phyloP scores from a whole-genome alignment of 1,140 invertebrate genomes.

The Palaemon carinicauda region DNA sequence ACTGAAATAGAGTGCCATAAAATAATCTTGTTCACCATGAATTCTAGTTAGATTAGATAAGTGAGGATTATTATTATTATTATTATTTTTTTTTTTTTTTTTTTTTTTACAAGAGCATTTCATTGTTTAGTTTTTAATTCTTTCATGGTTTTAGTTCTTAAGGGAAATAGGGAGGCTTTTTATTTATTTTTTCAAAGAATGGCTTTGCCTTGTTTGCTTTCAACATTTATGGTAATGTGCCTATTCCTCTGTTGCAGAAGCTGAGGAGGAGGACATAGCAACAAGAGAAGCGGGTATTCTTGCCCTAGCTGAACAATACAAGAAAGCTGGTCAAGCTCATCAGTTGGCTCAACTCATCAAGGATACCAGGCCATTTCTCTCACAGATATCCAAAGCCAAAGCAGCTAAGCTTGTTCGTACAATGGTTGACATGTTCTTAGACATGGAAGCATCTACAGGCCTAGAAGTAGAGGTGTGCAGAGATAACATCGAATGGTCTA shows the following conservation, averaged over 20 bases:
- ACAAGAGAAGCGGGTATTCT: conserved; percentile 90
- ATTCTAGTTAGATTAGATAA: too few species aligned
- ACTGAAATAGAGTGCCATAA: too few species aligned
- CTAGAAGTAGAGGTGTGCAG: conserved; percentile 80
- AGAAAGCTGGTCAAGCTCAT: conserved; percentile 91
- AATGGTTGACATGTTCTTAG: conserved; percentile 96
- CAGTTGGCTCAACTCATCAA: conserved; percentile 93
- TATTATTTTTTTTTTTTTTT: too few species aligned
- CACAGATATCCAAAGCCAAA: conserved; percentile 96
- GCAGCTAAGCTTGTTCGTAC: conserved; percentile 97
- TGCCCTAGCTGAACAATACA: conserved; percentile 87
- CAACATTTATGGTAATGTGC: too few species aligned
- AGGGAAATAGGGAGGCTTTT: too few species aligned
- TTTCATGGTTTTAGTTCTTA: too few species aligned
- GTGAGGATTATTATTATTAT: too few species aligned
- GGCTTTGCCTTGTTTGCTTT: too few species aligned
- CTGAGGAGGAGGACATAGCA: conserved; percentile 85
- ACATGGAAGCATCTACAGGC: conserved; percentile 92
- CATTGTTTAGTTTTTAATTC: too few species aligned
- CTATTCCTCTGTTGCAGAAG: conserved; percentile 63
- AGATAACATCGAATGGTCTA: conserved; percentile 99
- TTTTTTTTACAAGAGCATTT: too few species aligned
- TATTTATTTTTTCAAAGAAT: too few species aligned
- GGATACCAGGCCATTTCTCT: conserved; percentile 90
- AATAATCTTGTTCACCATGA: too few species aligned